Conservation (phyloP, 30 jellyfish, hydroid and myxozoan species). For the Sanderia malayensis region DNA sequence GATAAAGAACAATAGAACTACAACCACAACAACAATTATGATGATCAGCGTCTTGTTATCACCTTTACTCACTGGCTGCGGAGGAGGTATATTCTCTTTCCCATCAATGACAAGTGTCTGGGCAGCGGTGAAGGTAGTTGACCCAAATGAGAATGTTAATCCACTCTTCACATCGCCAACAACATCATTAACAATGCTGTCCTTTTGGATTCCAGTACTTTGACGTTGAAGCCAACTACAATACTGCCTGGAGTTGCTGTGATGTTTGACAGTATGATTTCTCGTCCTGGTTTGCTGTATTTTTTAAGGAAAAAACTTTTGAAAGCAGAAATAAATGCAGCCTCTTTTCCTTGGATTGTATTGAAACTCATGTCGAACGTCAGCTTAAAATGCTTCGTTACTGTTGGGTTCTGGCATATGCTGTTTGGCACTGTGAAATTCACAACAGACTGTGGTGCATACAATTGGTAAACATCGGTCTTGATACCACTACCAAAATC, state of each 20-base stretch:
- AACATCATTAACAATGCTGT: slow-evolving; percentile 22
- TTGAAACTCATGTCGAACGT: slow-evolving; percentile 51
- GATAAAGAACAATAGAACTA: slow-evolving; percentile 35
- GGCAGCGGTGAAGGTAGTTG: slow-evolving; percentile 43
- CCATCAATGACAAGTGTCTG: slow-evolving; percentile 71
- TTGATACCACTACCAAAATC: slow-evolving; percentile 25
- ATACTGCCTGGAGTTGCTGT: slow-evolving; percentile 73
- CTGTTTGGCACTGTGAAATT: slow-evolving; percentile 42
- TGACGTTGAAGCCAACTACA: slow-evolving; percentile 55
- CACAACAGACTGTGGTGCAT: slow-evolving; percentile 49
- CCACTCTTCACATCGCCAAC: slow-evolving; percentile 56
- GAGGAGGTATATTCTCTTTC: slow-evolving; percentile 48
- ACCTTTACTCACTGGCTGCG: slow-evolving; percentile 23
- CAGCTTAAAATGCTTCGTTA: slow-evolving; percentile 30
- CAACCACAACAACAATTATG: slow-evolving; percentile 50
- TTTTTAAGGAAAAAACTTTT: slow-evolving; percentile 45
- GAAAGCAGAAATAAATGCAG: slow-evolving; percentile 42
- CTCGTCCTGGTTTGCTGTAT: slow-evolving; percentile 41
- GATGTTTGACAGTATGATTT: slow-evolving; percentile 49
- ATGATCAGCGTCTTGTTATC: slow-evolving; percentile 20
- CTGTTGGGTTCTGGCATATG: slow-evolving; percentile 61
- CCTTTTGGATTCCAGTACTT: slow-evolving; percentile 23
- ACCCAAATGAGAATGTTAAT: slow-evolving; percentile 39
- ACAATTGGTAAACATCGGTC: slow-evolving; percentile 32
- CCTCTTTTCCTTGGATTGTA: slow-evolving; percentile 50